phyloP scores from a whole-genome alignment of 2,113 vertebrate genomes.

The Halcyon senegalensis region DNA sequence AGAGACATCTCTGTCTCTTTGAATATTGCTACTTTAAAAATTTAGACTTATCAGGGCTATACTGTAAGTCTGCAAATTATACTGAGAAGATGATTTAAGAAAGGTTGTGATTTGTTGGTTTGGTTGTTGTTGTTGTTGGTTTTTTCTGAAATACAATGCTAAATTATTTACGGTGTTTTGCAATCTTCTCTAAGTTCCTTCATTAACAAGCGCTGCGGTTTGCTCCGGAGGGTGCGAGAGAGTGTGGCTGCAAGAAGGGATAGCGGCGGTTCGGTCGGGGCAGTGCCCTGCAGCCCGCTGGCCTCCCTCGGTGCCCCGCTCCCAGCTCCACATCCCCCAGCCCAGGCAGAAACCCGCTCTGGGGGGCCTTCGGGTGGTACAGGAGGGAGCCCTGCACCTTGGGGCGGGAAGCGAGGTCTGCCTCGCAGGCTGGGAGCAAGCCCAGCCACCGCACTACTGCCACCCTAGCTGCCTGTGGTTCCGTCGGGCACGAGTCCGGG shows the following conservation, averaged over 20 bases:
- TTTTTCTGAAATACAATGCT: conserved; percentile 79
- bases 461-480: neutral
- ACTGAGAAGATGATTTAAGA: conserved; percentile 80
- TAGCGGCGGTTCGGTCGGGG: neutral
- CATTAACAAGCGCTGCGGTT: conserved; percentile 71
- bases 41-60: conserved; percentile 78
- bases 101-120: conserved; percentile 28
- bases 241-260: conserved; percentile 27
- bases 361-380: neutral
- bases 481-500: neutral
- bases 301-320: neutral
- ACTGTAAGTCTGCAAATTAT: conserved; percentile 81
- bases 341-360: neutral
- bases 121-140: conserved; percentile 62
- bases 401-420: neutral
- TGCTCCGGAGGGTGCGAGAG: conserved; percentile 57
- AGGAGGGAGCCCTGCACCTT: neutral
- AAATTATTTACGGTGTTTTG: conserved; percentile 83
- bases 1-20: conserved; percentile 84
- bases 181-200: conserved; percentile 77
- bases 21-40: conserved; percentile 86
- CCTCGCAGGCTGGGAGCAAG: neutral
- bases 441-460: neutral
- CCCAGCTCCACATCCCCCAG: neutral
- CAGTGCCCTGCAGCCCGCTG: neutral